These are phyloP conservation scores for Andricus quercusramuli DNA, from an alignment of 2,888 invertebrate genomes.

Conservation along the genomic window DNA sequence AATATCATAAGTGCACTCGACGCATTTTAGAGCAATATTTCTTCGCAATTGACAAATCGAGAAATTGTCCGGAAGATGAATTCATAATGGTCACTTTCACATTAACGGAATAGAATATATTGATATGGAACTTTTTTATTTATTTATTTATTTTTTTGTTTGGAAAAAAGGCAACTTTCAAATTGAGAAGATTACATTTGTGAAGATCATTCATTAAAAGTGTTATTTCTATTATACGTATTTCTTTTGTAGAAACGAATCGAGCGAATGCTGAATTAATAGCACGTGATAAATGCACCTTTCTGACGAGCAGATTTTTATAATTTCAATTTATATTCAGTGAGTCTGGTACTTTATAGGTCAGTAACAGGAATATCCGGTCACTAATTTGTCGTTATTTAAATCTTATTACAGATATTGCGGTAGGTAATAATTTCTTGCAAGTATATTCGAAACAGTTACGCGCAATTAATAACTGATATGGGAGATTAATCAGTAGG, in stretches of 20 bases:
- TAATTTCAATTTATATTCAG: conserved; percentile 13
- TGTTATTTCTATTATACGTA: not conserved
- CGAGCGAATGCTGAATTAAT: not conserved
- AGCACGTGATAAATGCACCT: not conserved
- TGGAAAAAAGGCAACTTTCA: not conserved
- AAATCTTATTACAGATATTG: conserved; percentile 3
- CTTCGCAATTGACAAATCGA: not conserved
- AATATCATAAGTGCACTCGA: conserved; percentile 9
- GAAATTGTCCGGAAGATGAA: conserved; percentile 17
- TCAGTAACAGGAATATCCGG: not conserved
- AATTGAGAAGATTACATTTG: not conserved
- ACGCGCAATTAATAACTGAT: not conserved
- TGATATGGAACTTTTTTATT: conserved; percentile 15
- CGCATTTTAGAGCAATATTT: conserved; percentile 26
- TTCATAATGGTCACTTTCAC: conserved; percentile 11
- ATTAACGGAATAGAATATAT: conserved; percentile 27
- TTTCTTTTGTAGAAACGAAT: conserved; percentile 8
- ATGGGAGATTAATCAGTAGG: no score
- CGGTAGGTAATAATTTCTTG: not conserved
- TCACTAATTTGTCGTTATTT: conserved; percentile 27
- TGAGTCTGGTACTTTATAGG: conserved; percentile 6
- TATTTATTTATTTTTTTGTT: not conserved
- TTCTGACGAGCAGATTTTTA: not conserved
- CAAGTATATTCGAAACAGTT: not conserved
- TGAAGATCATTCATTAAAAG: not conserved